Percentiles rank a stretch among this genome's conserved stretches.
phyloP scores from a whole-genome alignment of 1,140 invertebrate species.

The Drosophila virilis region DNA sequence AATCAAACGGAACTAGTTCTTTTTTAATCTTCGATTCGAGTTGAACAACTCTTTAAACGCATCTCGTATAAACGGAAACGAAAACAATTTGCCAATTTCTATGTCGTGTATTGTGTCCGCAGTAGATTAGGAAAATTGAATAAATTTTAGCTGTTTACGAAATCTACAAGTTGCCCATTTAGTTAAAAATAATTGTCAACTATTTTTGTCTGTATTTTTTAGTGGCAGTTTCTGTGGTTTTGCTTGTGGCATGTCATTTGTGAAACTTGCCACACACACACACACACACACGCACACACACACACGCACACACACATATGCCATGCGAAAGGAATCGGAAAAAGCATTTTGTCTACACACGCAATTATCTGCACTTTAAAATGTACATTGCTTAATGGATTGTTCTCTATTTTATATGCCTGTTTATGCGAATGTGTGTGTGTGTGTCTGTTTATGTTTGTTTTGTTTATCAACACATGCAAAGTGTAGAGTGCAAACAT shows the following conservation, averaged over 20 bases:
- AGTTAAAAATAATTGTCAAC: slow-evolving; percentile 17
- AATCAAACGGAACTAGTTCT: too few species aligned
- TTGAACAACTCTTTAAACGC: neutral
- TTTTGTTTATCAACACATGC: slow-evolving; percentile 39
- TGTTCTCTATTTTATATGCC: slow-evolving; percentile 32
- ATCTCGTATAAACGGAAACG: neutral
- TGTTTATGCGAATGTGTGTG: neutral
- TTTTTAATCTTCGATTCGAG: too few species aligned
- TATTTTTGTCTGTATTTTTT: slow-evolving; percentile 22
- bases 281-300: neutral
- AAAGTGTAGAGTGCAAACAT: slow-evolving; percentile 60
- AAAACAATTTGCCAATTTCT: slow-evolving; percentile 26
- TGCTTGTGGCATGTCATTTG: slow-evolving; percentile 14
- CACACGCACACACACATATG: neutral
- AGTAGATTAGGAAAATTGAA: slow-evolving; percentile 47
- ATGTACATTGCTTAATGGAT: slow-evolving; percentile 63
- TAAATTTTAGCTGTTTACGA: slow-evolving; percentile 34
- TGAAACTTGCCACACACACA: neutral
- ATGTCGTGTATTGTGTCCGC: slow-evolving; percentile 1
- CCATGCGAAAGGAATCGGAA: slow-evolving; percentile 39
- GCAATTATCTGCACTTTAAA: slow-evolving; percentile 80
- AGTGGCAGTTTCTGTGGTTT: slow-evolving; percentile 16
- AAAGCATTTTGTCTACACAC: slow-evolving; percentile 79
- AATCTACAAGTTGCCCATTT: slow-evolving; percentile 38
- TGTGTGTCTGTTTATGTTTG: slow-evolving; percentile 19